Base-by-base conservation (phyloP, 2,888 invertebrate species). In the Tetragonula carbonaria region DNA sequence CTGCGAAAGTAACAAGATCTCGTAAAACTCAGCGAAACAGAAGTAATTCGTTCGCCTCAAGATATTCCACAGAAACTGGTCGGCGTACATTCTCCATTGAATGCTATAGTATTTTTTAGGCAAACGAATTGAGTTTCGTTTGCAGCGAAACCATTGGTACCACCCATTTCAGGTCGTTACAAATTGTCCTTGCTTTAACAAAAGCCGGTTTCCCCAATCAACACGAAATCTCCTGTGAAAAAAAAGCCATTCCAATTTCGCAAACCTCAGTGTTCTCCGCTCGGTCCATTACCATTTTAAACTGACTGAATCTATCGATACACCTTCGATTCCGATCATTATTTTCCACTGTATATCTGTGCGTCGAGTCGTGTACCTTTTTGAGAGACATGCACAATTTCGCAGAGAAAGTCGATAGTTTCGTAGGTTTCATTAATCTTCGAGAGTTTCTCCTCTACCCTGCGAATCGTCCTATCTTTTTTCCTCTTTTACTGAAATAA, bases 341-440 rank as follows among this genome's bases (percentile, higher is more conserved):
- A 74, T 70, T 84, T 73, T 33, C 53, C 23, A 3, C 28, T 45
- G n/a, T 57, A 74, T 51, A 70, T 55, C 75, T 51, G 57, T 55
- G 80, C 66, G 74, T 70, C 51, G 33, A 70, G 63, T n/a, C 62
- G 13, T 53, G 23, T 55, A 66, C 21, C 21, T n/a, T 33, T 57
- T 66, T 23, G 11, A 16, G 53, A 33, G 68, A 68, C 55, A 59
- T 73, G 45, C 57, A 65, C 72, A 65, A 71, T 33, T 72, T 55
- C 50, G 28, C 33, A 21, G 68, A 59, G 77, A 59, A 75, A 86
- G 87, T 89, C 82, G 90, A 6, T 45, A 8, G 45, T 45, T 45
- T 45, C 45, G 45, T n/a, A 85, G 85, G 87, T 85, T 89, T 89
- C 88, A 89, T 90, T 87, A 90, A 91, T 90, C 89, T 90, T 83